Percentiles rank a stretch among this genome's conserved stretches.
These are phyloP conservation scores for Meandrusa payeni DNA, from an alignment of 2,888 invertebrate genomes.

Conservation along the genomic window DNA sequence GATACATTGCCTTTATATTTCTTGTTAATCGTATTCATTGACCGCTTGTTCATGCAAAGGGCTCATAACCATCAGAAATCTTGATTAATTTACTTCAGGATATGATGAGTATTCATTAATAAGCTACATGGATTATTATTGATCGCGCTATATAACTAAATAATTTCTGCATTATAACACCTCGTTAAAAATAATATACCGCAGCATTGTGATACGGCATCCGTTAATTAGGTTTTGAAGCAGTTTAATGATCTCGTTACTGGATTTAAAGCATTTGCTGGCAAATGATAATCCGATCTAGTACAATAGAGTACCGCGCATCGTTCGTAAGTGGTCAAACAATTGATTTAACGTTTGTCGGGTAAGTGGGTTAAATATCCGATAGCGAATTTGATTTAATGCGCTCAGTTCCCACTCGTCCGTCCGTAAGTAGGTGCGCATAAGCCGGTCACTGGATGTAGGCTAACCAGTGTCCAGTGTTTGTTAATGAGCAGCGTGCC, in stretches of 20 bases:
- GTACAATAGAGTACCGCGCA: neutral
- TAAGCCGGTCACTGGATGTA: conserved; percentile 58
- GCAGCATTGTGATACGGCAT: conserved; percentile 1
- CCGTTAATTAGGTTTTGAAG: conserved; percentile 5
- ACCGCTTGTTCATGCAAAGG: no score
- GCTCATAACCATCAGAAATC: no score
- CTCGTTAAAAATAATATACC: neutral
- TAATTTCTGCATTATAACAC: no score
- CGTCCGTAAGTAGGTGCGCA: conserved; percentile 36
- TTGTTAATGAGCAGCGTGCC: conserved; percentile 45
- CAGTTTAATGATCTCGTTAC: conserved; percentile 7
- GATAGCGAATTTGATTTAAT: conserved; percentile 24
- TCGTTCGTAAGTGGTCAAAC: conserved; percentile 13
- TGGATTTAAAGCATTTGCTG: neutral
- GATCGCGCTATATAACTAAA: no score
- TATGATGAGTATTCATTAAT: no score
- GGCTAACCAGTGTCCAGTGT: conserved; percentile 68
- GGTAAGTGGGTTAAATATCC: conserved; percentile 19
- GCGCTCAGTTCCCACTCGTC: conserved; percentile 26
- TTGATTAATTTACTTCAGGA: no score
- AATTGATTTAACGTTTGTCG: conserved; percentile 19
- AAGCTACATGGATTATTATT: no score
- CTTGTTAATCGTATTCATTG: no score
- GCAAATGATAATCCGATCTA: neutral
- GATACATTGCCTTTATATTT: no score